Percentiles rank a stretch among this genome's conserved stretches.
Evolutionary conservation across 2,888 invertebrate species (phyloP).

Genomic region (Tipula unca): DNA sequence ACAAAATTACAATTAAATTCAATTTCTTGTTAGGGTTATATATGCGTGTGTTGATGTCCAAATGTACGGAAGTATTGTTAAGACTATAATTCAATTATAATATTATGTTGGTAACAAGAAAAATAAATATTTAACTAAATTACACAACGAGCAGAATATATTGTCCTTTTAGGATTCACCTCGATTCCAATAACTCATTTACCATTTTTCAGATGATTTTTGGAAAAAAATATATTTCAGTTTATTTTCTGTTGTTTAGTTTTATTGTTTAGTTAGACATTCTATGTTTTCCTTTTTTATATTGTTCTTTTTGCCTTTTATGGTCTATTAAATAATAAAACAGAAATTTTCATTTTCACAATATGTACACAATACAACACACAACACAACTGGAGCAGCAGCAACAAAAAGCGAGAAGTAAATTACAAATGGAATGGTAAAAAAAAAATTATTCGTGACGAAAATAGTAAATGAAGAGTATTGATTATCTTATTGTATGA

Average conservation of each 20-base stretch:
- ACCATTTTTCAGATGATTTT: not conserved
- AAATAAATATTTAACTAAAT: conserved; percentile 8
- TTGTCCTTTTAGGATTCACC: not conserved
- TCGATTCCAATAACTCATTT: not conserved
- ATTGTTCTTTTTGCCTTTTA: not conserved
- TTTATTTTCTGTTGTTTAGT: not conserved
- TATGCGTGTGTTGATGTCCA: not conserved
- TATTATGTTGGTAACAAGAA: not conserved
- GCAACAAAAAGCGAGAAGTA: not conserved
- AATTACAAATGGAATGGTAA: not conserved
- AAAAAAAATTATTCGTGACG: not conserved
- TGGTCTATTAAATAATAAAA: conserved; percentile 4
- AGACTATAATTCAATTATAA: not conserved
- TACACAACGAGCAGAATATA: not conserved
- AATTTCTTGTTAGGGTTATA: not conserved
- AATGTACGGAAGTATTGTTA: not conserved
- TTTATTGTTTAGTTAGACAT: not conserved
- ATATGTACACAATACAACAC: not conserved
- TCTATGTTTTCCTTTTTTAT: not conserved
- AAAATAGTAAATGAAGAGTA: not conserved
- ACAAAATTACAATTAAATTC: not conserved
- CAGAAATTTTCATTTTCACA: not conserved
- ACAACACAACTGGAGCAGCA: not conserved
- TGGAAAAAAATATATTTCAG: not conserved
- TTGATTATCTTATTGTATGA: not conserved